These are phyloP conservation scores for Geopemphigus sp. DNA, from an alignment of 1,140 invertebrate genomes.

Conservation along the genomic window DNA sequence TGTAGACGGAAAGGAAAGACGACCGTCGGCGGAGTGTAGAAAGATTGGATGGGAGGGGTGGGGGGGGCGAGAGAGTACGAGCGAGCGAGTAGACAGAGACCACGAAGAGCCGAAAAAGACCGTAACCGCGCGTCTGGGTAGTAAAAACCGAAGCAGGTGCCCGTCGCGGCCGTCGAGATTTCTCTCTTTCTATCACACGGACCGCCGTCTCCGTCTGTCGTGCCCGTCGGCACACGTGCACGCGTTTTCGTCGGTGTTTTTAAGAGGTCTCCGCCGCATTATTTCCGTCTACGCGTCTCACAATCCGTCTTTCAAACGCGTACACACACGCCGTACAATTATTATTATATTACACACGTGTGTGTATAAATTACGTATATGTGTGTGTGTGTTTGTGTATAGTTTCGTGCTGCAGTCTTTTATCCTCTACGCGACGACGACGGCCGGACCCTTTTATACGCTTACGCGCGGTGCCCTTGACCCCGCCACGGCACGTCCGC, in stretches of 20 bases:
- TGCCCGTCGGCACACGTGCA: neutral
- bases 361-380: too few species aligned
- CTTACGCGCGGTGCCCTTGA: neutral
- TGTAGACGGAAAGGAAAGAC: too few species aligned
- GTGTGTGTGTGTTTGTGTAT: neutral
- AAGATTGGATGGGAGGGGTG: too few species aligned
- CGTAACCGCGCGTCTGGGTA: neutral
- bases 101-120: too few species aligned
- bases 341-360: too few species aligned
- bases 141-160: conserved; percentile 29
- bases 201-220: too few species aligned
- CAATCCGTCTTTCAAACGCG: neutral
- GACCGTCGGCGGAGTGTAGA: too few species aligned
- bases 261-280: conserved; percentile 6
- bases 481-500: neutral
- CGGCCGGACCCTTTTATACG: conserved; percentile 5
- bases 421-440: conserved; percentile 3
- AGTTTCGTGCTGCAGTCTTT: neutral
- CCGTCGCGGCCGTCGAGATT: neutral
- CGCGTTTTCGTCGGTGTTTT: conserved; percentile 14
- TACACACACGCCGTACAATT: neutral
- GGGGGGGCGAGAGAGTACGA: too few species aligned
- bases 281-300: conserved; percentile 3
- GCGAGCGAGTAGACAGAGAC: too few species aligned
- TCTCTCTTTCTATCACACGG: too few species aligned